Base-by-base conservation (phyloP, 2,797 vertebrate genomes). In the Rhabdomys pumilio region DNA sequence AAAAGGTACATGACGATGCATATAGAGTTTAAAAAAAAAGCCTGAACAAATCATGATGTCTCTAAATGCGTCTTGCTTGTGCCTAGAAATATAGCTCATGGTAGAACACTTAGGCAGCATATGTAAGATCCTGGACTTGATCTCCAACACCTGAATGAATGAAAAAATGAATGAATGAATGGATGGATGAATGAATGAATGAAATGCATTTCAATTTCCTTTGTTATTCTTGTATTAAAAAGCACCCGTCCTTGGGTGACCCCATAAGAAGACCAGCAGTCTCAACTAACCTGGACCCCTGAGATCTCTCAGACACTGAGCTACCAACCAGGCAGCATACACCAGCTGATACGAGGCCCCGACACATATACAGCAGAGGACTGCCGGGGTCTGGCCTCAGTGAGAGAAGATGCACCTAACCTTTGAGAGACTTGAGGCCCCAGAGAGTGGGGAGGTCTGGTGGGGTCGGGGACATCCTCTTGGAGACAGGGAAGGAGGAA, bases 191-290 rank as follows among this genome's bases (percentile, higher is more conserved):
- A 11, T 75, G 29, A 55, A 6, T 44, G 38, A 63, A 50, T 67
- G 31, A 38, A 69, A 88, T 53, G 59, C 12, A 72, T 73, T 9
- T 38, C 65, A 96, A 77, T 11, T 59, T 97, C 41, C 90, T 95
- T 76, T 53, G 80, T 91, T 87, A 76, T 95, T 61, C 84, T 96
- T 87, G 24, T 93, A 90, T 97, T 93, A 92, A 91, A 95, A 87
- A 94, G 41, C 8, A 72, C 34, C 7, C 34, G 8, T 38, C 67
- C 67, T 72, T 38, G 67, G 17, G 34, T 72, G n/a, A 38, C 34
- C 3, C n/a, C n/a, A n/a, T 20, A 72, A 17, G 67, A 38, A 72
- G 17, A 72, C 34, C n/a, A 72, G n/a, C 67, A 72, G 67, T 4
- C 2, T 72, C n/a, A 72, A 38, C 67, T 72, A 72, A 72, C 7